These are phyloP conservation scores for Nanorana parkeri DNA, from an alignment of 2,113 vertebrate species.

Conservation along the genomic window DNA sequence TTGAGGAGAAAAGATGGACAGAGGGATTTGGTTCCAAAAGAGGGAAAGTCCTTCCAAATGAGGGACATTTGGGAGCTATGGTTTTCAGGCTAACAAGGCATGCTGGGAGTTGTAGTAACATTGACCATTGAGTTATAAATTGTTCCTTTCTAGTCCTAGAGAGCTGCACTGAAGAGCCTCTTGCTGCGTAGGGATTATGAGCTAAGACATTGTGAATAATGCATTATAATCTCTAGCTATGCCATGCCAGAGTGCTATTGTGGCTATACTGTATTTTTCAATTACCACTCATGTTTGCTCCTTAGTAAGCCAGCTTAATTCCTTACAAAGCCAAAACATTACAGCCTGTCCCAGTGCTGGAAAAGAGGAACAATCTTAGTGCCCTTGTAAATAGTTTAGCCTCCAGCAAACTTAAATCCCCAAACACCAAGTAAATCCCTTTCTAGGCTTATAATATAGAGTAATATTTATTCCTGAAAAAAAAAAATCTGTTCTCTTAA, in stretches of 20 bases:
- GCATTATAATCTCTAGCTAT: slow-evolving; percentile 77
- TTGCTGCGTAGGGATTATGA: slow-evolving; percentile 72
- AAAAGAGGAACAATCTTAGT: slow-evolving; percentile 77
- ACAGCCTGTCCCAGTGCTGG: slow-evolving; percentile 75
- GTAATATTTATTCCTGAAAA: slow-evolving; percentile 84
- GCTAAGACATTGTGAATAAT: slow-evolving; percentile 76
- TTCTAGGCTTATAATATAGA: slow-evolving; percentile 80
- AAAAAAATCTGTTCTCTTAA: slow-evolving; percentile 83
- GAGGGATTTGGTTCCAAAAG: background rate
- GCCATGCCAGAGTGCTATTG: slow-evolving; percentile 69
- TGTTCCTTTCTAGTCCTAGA: background rate
- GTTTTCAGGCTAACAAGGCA: too few species aligned
- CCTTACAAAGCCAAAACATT: slow-evolving; percentile 77
- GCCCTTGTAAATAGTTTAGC: slow-evolving; percentile 84
- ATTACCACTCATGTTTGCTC: slow-evolving; percentile 81
- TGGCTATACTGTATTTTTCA: slow-evolving; percentile 76
- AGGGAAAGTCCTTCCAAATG: too few species aligned
- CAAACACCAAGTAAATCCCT: slow-evolving; percentile 83
- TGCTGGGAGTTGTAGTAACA: background rate
- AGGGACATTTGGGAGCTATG: too few species aligned
- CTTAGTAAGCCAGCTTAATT: slow-evolving; percentile 85
- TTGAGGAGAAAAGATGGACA: too few species aligned
- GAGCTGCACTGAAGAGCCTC: slow-evolving; percentile 47
- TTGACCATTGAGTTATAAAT: background rate
- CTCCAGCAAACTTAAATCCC: slow-evolving; percentile 81